Evolutionary conservation across 2,797 vertebrate species (phyloP).

Genomic region (Salarias fasciatus): DNA sequence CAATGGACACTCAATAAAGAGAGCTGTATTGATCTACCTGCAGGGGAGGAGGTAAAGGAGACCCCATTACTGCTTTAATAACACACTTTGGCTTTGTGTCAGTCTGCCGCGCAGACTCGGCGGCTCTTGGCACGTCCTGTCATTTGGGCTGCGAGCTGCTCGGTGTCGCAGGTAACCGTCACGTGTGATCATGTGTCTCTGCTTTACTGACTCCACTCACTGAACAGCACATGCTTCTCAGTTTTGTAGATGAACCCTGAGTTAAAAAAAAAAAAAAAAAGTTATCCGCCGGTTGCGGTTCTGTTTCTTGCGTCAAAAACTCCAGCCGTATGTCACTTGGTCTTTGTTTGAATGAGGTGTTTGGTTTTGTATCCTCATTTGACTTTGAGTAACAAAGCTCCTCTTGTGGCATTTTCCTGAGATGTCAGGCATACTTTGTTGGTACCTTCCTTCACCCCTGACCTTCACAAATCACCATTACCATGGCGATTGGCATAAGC

Average conservation of each 20-base stretch:
- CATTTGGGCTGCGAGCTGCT: not conserved
- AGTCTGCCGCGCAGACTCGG: conserved; percentile 16
- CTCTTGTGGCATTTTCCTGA: too few species aligned
- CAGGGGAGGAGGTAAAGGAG: conserved; percentile 48
- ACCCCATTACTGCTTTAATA: conserved; percentile 49
- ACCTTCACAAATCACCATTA: conserved; percentile 25
- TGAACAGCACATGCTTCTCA: too few species aligned
- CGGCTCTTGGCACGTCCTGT: conserved; percentile 10
- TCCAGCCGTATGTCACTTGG: too few species aligned
- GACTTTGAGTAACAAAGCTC: too few species aligned
- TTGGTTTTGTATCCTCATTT: too few species aligned
- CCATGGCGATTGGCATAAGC: conserved; percentile 17
- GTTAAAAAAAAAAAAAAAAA: too few species aligned
- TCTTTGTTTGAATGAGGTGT: too few species aligned
- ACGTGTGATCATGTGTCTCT: conserved; percentile 1
- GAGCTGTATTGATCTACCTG: conserved; percentile 55
- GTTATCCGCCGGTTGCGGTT: too few species aligned
- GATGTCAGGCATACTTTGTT: not conserved
- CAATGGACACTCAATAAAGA: conserved; percentile 43
- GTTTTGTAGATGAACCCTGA: too few species aligned
- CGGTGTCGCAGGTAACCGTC: conserved; percentile 21
- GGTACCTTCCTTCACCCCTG: conserved; percentile 14
- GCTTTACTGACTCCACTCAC: conserved; percentile 2
- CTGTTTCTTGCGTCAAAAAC: too few species aligned
- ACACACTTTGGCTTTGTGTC: conserved; percentile 40